A percentile compares a stretch with the other conserved stretches of the same genome.
Conservation (phyloP, 2,113 vertebrate genomes). For the Chunga burmeisteri region DNA sequence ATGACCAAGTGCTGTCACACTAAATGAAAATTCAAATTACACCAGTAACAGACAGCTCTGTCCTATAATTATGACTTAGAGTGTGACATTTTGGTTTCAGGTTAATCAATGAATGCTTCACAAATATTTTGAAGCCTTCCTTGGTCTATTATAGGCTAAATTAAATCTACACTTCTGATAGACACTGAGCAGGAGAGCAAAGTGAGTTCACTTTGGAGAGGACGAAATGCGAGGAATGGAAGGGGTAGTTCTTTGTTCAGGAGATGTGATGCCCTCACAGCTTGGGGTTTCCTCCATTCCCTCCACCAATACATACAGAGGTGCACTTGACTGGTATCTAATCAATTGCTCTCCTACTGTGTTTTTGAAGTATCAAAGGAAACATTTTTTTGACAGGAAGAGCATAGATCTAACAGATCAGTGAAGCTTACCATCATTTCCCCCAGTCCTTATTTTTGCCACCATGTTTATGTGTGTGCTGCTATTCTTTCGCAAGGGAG, state of each 20-base stretch:
- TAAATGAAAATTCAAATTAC: conserved; percentile 47
- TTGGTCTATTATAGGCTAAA: background rate
- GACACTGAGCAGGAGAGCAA: background rate
- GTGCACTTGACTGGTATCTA: background rate
- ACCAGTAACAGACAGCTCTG: background rate
- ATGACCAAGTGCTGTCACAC: background rate
- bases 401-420: background rate
- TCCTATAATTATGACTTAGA: background rate
- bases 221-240: background rate
- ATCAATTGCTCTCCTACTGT: background rate
- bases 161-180: background rate
- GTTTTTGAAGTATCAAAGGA: background rate
- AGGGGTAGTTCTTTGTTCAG: background rate
- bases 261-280: background rate
- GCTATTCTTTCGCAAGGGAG: background rate
- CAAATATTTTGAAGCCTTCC: conserved; percentile 16
- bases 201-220: background rate
- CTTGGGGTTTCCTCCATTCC: background rate
- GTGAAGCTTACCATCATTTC: background rate
- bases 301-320: background rate
- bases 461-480: background rate
- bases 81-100: conserved; percentile 27
- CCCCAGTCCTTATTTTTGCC: background rate
- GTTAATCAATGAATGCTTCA: conserved; percentile 5
- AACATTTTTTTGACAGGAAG: background rate